Evolutionary conservation across 2,797 vertebrate genomes (phyloP), one percentile per base, ranked within the genome.

Genomic region (Acanthurus lineatus): DNA sequence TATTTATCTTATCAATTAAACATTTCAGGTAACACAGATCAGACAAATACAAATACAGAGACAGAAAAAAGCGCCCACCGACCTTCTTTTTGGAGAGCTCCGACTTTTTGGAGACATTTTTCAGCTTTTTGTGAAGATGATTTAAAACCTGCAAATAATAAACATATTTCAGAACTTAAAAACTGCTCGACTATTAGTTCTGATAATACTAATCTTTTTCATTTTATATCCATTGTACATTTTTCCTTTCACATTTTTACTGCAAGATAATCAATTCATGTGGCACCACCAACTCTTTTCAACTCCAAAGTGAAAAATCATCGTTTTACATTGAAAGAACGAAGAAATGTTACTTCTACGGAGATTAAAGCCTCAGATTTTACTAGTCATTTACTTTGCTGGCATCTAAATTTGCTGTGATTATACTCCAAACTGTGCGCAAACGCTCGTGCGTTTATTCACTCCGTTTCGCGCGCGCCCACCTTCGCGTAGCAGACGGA

Each of bases 401-500:
- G 2, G 0, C 7, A 1, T 25, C 3, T 19, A 3, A 19, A 22
- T 19, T 2, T 4, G 11, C 16, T n/a, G 9, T 6, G 7, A 12
- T 5, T 35, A 28, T 4, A 25, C 9, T 57, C 48, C 45, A n/a
- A 69, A 42, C 7, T 19, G 3, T 17, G 28, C 32, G 56, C 35
- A 17, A 7, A 47, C 51, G 16, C 20, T 32, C 11, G 59, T 51
- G 48, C 62, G 20, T 22, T 0, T 11, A 7, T 54, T 0, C 2
- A 47, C 22, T 51, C 54, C 9, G 44, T 53, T 42, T 17, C 42
- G 3, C 0, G 79, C 82, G 58, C 73, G 77, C 90, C 58, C 91
- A 98, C 97, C 97, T 98, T 99, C 63, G 97, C 95, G 1, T 99
- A 99, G 92, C 98, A 99, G 92, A 97, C 98, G 17, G 96, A 97